Base-by-base conservation (phyloP, 2,113 vertebrate species). In the Stomatorhinus ivindoensis region DNA sequence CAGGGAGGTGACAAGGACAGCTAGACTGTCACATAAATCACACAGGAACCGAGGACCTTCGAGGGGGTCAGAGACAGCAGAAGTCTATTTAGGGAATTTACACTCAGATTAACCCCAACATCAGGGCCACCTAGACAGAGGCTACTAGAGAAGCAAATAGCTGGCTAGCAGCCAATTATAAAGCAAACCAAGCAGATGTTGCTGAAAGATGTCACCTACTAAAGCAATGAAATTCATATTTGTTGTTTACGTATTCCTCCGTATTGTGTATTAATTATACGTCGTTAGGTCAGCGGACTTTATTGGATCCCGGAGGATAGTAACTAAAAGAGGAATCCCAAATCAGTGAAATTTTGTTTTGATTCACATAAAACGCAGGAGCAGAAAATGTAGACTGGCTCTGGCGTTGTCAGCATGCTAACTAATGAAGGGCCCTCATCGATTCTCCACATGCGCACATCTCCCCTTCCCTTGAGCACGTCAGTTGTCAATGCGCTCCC, bases 1-100 rank as follows among this genome's bases (percentile, higher is more conserved):
- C 17, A 76, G 91, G 92, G 92, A 84, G 89, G 92, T 86, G 88
- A 91, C 92, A 50, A 87, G 87, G 85, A 87, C 4, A 17, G 55
- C 86, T 53, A 35, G 73, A 90, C 89, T 87, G 19, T 39, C 87
- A 90, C 85, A 91, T 91, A 90, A 92, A 93, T 91, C 89, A 85
- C 88, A 82, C 3, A 46, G 87, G 42, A 44, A 50, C 50, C 35
- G 46, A 42, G 42, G 31, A 69, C 88, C 61, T 15, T 51, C 31
- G 39, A 5, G 55, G 61, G 31, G 46, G 61, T n/a, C 58, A 19
- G 89, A 89, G 51, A 92, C 83, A 89, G 82, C 89, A 90, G 80
- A 91, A 84, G 7, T 53, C 86, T 90, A 8, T 91, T 61, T 65
- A 44, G 76, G 19, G 11, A 35, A 9, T 27, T 42, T 42, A 84